Evolutionary conservation across 1,140 invertebrate species (phyloP), one percentile per base, ranked within the genome.

Genomic region (Drosophila sp.): DNA sequence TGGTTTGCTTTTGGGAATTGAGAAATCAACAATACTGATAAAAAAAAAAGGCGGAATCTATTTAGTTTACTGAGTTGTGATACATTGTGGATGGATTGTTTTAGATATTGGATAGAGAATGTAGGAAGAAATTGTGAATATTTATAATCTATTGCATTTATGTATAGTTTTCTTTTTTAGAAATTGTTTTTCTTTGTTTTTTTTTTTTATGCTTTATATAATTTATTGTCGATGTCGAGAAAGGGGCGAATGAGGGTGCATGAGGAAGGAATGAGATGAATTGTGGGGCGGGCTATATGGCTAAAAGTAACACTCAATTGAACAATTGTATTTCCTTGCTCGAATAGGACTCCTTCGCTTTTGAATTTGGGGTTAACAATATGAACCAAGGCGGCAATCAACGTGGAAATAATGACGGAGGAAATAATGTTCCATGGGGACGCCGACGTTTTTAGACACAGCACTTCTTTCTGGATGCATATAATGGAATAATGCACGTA

Each of bases 301-400:
- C 50, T 69, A 64, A 71, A 41, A 71, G 68, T 41, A 65, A 70
- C 57, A 74, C 40, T 85, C 56, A 84, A 76, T 78, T 90, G 75
- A 90, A 80, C 78, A 76, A 78, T 84, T 82, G 77, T 87, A 84
- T 91, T 79, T 81, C 66, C 70, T 85, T 89, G 74, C 74, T 89
- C 66, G 73, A 71, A 68, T 85, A 91, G 89, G 89, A 91, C 71
- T 71, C 83, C 71, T 91, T 91, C 81, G 72, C 79, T 90, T 91
- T 91, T 90, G 90, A 91, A 78, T 91, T 91, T 86, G 90, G 90
- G 78, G 86, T 77, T 71, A 91, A 90, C 79, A 90, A 90, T 84
- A 90, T 89, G 77, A 90, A 90, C 79, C 87, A 86, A 86, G 86
- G 86, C 70, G 71, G 70, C 63, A 89, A 91, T 83, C 90, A 91